Evolutionary conservation across 2,888 invertebrate genomes (phyloP), one percentile per base, ranked within the genome.

Genomic region (Pheosia gnoma): DNA sequence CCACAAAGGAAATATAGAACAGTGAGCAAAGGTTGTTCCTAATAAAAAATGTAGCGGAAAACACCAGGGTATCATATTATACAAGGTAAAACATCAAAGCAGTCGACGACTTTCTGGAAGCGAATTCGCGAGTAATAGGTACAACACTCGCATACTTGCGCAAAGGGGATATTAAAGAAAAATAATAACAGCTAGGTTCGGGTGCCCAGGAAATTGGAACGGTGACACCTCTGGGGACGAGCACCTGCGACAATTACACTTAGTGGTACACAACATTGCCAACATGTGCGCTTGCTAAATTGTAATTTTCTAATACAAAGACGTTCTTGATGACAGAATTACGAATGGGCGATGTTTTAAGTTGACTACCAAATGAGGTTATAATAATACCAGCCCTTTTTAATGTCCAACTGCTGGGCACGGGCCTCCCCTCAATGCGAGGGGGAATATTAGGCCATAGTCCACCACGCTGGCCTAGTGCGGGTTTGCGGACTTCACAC

Each of bases 171-270:
- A 90, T 89, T 86, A 85, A 83, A 83, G 81, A 87, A 81, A 85
- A 90, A 90, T 84, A 89, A 90, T 88, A 89, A 90, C 79, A 74
- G 68, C 66, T 75, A 74, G 61, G 66, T 59, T 68, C 62, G 70
- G 80, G 78, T 74, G 80, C 72, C 70, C 79, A 82, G 87, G 87
- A 89, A 89, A 89, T 90, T 88, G 88, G 85, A 85, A 84, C 79
- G 85, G 83, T 84, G 87, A 86, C 87, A 88, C 84, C 80, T 82
- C 78, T 73, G 79, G 79, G 73, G 74, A 70, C 81, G 75, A 72
- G 75, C 85, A 85, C 84, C 85, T 87, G 84, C 77, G 79, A 80
- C 85, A 83, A 87, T 87, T 87, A 88, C 83, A 81, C 75, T 79
- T 68, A 70, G 74, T 73, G 71, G 65, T 64, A 75, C 63, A 66